phyloP scores from a whole-genome alignment of 2,113 vertebrate species.

The Arizona elegans region DNA sequence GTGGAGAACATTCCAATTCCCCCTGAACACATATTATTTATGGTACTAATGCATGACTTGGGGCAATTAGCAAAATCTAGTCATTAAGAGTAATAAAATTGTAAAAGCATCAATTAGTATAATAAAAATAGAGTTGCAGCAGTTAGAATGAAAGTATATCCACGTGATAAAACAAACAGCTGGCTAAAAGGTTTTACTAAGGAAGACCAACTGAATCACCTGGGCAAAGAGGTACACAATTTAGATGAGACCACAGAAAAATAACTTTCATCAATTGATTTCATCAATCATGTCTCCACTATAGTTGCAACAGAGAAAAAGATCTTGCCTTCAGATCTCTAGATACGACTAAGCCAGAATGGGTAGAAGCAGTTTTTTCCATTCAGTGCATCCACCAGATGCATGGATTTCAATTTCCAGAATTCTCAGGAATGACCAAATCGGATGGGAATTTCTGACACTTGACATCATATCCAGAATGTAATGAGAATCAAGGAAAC shows the following conservation, averaged over 20 bases:
- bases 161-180: background rate
- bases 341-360: background rate
- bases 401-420: background rate
- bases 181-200: background rate
- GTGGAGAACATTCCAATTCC: background rate
- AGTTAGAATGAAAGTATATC: background rate
- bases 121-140: background rate
- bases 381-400: background rate
- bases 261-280: background rate
- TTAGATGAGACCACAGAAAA: background rate
- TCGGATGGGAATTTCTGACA: background rate
- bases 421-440: background rate
- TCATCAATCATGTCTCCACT: background rate
- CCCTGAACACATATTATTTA: background rate
- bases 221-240: background rate
- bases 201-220: background rate
- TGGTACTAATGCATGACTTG: background rate
- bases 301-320: background rate
- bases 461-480: background rate
- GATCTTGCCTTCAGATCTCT: background rate
- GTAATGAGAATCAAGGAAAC: background rate
- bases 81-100: background rate
- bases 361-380: background rate
- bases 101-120: background rate
- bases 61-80: background rate